These are phyloP conservation scores for Toxostoma redivivum DNA, from an alignment of 2,113 vertebrate species.

Conservation along the genomic window DNA sequence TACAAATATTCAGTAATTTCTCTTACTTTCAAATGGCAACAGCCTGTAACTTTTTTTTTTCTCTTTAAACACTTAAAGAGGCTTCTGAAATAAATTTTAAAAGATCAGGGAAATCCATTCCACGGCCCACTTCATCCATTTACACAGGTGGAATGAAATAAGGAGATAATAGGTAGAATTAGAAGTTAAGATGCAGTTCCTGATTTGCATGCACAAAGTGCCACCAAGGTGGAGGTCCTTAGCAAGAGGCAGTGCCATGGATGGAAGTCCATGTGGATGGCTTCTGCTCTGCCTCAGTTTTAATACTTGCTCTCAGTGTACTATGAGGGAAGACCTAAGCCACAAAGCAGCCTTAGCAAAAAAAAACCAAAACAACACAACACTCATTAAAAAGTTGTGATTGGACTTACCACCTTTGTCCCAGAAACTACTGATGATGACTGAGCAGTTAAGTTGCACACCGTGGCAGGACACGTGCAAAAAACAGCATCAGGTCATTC, in stretches of 20 bases:
- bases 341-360: background rate
- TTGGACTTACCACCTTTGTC: background rate
- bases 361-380: background rate
- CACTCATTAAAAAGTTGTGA: background rate
- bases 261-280: background rate
- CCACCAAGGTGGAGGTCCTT: background rate
- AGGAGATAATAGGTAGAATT: background rate
- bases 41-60: background rate
- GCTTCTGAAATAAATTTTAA: background rate
- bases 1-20: background rate
- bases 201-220: background rate
- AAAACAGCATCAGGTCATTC: background rate
- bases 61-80: background rate
- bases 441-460: background rate
- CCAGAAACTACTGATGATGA: background rate
- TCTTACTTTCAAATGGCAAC: background rate
- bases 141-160: background rate
- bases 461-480: background rate
- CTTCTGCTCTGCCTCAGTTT: background rate
- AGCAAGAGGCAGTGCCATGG: background rate
- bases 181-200: background rate
- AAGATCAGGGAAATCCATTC: background rate
- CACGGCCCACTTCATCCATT: background rate
- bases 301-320: background rate
- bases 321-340: background rate